These are phyloP conservation scores for Luffia ferchaultella DNA, from an alignment of 2,888 invertebrate species.

Conservation along the genomic window DNA sequence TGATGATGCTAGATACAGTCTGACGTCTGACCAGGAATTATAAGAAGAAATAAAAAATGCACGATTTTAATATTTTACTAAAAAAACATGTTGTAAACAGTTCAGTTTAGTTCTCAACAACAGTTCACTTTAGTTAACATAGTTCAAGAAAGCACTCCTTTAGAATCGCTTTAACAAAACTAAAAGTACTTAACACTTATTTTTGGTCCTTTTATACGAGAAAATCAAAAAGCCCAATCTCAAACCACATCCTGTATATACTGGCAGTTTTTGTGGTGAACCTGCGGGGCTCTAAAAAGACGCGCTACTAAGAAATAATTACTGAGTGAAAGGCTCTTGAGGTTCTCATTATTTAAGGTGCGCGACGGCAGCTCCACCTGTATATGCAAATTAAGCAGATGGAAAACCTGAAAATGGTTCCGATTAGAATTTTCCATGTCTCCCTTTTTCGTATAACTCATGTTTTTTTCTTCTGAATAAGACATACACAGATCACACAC, in stretches of 20 bases:
- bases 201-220: no score
- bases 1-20: no score
- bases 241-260: no score
- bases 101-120: no score
- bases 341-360: slow-evolving; percentile 45
- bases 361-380: slow-evolving; percentile 4
- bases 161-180: no score
- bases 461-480: not conserved
- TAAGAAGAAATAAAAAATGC: no score
- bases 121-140: not conserved
- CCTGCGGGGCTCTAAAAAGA: slow-evolving; percentile 1
- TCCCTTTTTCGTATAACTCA: not conserved
- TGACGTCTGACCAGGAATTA: no score
- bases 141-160: not conserved
- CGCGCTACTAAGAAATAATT: slow-evolving; percentile 38
- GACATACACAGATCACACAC: not conserved
- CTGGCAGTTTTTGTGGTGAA: no score
- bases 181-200: not conserved
- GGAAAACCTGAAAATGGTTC: not conserved
- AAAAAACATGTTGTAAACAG: no score
- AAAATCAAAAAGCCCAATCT: no score
- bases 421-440: not conserved
- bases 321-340: slow-evolving; percentile 42
- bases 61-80: no score
- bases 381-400: not conserved